Evolutionary conservation across 2,888 invertebrate species (phyloP), one percentile per base, ranked within the genome.

Genomic region (Melangyna quadrimaculata): DNA sequence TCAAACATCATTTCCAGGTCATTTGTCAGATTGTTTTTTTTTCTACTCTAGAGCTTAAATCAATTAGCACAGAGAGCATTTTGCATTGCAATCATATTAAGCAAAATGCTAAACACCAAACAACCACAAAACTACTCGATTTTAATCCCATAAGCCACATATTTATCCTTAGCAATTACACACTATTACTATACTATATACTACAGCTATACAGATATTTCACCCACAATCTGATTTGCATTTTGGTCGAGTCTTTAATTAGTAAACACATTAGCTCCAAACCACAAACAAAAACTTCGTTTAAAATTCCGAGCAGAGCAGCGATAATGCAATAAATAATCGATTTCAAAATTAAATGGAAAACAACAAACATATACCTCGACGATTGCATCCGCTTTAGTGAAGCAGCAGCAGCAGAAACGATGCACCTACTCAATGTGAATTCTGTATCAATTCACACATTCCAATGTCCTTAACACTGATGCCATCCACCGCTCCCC

Each of bases 291-390:
- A 80, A 80, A 80, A 75, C 72, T 77, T 59, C 19, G 40, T 59
- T 45, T 45, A 65, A 45, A 59, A 79, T 63, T 59, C 65, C 48
- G 70, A 59, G n/a, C n/a, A n/a, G 29, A 29, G 55, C 69, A 29
- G 55, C 72, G 86, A 81, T 86, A 86, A 86, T 81, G 69, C 69
- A 86, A 86, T 81, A 86, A 86, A 86, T 78, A 86, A 81, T 86
- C 86, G 77, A 86, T 86, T 86, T 70, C 43, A 73, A 86, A 81
- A 73, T 77, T 86, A 69, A 86, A 86, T 86, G 81, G 70, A 81
- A 86, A 45, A 55, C 74, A 61, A 40, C 70, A 65, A 65, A 19
- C 43, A 65, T 48, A 1, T 1, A 57, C 22, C 70, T 51, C 61
- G 40, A 61, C 61, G 40, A 61, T 43, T 27, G 61, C 24, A 61